Evolutionary conservation across 2,797 vertebrate genomes (phyloP).

Genomic region (Ibycter americanus): DNA sequence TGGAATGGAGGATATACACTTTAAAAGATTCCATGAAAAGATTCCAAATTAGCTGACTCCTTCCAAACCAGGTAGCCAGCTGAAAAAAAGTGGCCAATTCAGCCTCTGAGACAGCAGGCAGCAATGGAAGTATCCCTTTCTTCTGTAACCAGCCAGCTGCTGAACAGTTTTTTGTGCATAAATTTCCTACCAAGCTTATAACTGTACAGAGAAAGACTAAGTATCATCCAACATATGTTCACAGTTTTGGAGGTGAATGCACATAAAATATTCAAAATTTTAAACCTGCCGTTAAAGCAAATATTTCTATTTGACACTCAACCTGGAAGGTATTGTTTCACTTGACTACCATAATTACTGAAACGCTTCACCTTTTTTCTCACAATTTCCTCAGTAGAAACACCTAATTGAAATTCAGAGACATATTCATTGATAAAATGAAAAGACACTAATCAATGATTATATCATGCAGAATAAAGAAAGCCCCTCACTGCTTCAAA

Average conservation of each 20-base stretch:
- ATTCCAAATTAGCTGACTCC: not conserved
- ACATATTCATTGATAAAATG: not conserved
- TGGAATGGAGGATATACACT: not conserved
- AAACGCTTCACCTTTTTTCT: not conserved
- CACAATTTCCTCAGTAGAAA: not conserved
- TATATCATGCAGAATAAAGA: not conserved
- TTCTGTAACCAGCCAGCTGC: not conserved
- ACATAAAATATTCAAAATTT: not conserved
- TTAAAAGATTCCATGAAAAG: not conserved
- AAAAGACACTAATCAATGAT: not conserved
- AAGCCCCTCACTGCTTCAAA: not conserved
- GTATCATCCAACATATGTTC: not conserved
- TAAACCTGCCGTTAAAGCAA: not conserved
- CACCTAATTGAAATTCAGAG: not conserved
- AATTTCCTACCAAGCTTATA: not conserved
- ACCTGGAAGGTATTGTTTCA: not conserved
- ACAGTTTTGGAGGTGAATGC: not conserved
- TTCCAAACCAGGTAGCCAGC: not conserved
- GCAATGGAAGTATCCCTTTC: not conserved
- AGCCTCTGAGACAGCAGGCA: not conserved
- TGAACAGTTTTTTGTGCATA: not conserved
- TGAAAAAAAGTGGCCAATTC: not conserved
- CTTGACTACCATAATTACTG: not conserved
- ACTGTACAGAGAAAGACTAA: not conserved
- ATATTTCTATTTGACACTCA: not conserved